A percentile compares a stretch with the other conserved stretches of the same genome.
phyloP scores from a whole-genome alignment of 2,113 vertebrate genomes.

The Ciconia stormi region DNA sequence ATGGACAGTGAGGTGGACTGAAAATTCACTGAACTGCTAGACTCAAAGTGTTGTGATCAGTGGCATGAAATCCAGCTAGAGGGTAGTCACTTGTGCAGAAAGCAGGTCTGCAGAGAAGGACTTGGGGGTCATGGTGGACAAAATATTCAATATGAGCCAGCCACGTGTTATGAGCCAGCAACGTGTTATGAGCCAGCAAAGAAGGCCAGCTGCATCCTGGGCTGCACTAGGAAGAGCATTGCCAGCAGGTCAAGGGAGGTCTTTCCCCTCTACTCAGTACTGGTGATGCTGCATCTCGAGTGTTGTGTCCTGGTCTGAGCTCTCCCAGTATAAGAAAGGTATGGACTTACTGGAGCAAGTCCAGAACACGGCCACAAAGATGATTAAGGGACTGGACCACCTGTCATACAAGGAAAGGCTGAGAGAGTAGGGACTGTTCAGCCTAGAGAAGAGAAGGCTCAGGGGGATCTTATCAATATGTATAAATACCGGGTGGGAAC shows the following conservation, averaged over 20 bases:
- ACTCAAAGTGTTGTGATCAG: not conserved
- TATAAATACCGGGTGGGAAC: not conserved
- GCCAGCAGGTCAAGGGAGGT: not conserved
- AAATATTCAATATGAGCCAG: not conserved
- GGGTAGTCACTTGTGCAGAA: not conserved
- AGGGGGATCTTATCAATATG: not conserved
- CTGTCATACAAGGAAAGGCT: not conserved
- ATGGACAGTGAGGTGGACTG: not conserved
- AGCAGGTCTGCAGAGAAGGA: not conserved
- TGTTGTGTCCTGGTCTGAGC: not conserved
- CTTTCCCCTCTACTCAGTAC: not conserved
- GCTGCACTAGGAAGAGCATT: not conserved
- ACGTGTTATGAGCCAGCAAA: not conserved
- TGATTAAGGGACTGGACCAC: not conserved
- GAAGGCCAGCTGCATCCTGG: not conserved
- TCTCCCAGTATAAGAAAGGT: not conserved
- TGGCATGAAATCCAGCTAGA: not conserved
- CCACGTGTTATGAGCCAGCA: not conserved
- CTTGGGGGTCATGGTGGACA: too few relatives aligned
- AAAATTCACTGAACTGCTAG: not conserved
- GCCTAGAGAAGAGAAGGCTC: not conserved
- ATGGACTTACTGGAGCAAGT: not conserved
- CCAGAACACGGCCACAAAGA: not conserved
- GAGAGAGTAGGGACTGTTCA: not conserved
- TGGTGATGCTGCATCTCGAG: rapidly evolving